Conservation (phyloP, 2,888 invertebrate genomes). For the Chouioia cunea region DNA sequence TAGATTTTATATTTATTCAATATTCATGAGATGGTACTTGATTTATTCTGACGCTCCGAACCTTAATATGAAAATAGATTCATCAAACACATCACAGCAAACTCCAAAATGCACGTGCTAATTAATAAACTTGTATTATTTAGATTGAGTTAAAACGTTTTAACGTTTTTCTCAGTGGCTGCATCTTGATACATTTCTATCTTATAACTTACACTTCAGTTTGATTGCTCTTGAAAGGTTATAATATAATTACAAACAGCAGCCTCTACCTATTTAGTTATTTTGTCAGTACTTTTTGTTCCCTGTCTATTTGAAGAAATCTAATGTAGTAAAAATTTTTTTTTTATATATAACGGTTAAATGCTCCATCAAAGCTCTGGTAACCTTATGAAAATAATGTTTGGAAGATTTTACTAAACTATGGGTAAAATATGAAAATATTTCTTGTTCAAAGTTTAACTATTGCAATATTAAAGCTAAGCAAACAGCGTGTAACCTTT, state of each 20-base stretch:
- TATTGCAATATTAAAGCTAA: conserved; percentile 32
- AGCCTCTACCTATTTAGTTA: conserved; percentile 25
- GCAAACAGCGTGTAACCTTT: conserved; percentile 23
- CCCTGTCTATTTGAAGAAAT: conserved; percentile 17
- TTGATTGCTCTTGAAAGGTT: conserved; percentile 38
- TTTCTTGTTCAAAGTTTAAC: conserved; percentile 23
- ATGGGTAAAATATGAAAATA: conserved; percentile 28
- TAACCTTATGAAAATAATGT: conserved; percentile 26
- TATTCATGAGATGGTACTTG: conserved; percentile 47
- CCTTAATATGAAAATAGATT: conserved; percentile 59
- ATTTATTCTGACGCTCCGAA: conserved; percentile 52
- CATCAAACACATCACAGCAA: conserved; percentile 61
- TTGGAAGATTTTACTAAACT: conserved; percentile 17
- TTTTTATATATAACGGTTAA: conserved; percentile 12
- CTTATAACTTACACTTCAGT: conserved; percentile 41
- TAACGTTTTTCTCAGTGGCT: conserved; percentile 31
- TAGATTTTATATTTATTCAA: conserved; percentile 52
- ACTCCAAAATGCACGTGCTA: conserved; percentile 61
- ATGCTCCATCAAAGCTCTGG: conserved; percentile 36
- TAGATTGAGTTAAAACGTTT: conserved; percentile 49
- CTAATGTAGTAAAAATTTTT: conserved; percentile 17
- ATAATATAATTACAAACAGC: conserved; percentile 27
- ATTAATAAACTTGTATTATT: conserved; percentile 48
- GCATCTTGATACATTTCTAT: conserved; percentile 42
- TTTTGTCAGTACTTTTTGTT: conserved; percentile 28